Percentiles rank a stretch among this genome's conserved stretches.
Evolutionary conservation across 2,888 invertebrate species (phyloP).

Genomic region (Sylvicola cinctus): DNA sequence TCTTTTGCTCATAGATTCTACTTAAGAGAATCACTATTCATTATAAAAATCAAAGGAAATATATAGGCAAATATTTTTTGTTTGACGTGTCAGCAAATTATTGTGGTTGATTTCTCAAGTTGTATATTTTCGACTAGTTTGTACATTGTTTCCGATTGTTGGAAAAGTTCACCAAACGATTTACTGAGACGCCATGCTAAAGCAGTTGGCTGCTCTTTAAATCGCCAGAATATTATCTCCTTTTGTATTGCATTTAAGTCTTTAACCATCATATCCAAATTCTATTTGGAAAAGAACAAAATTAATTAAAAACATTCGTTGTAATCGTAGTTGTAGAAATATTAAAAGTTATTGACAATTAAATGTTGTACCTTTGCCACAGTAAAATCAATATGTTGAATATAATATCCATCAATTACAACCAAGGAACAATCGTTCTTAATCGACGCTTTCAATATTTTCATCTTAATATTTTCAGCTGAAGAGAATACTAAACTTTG

Average conservation of each 20-base stretch:
- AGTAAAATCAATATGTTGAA: constrained; percentile 36
- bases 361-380: constrained; percentile 30
- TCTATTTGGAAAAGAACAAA: constrained; percentile 20
- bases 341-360: neutral
- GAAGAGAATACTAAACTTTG: constrained; percentile 61
- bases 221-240: constrained; percentile 30
- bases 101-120: no score
- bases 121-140: no score
- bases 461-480: constrained; percentile 46
- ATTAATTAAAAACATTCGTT: constrained; percentile 3
- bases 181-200: constrained; percentile 14
- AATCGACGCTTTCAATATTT: constrained; percentile 52
- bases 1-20: no score
- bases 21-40: no score
- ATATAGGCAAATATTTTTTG: no score
- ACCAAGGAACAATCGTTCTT: constrained; percentile 35
- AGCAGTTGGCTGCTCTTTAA: constrained; percentile 20
- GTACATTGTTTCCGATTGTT: no score
- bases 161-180: constrained; percentile 14
- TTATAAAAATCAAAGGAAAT: no score
- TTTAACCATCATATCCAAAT: constrained; percentile 29
- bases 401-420: constrained; percentile 50
- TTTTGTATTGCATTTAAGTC: constrained; percentile 30
- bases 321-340: constrained; percentile 1
- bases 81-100: no score